phyloP scores from a whole-genome alignment of 2,113 vertebrate genomes.

The Lamprologus tigripictilis region DNA sequence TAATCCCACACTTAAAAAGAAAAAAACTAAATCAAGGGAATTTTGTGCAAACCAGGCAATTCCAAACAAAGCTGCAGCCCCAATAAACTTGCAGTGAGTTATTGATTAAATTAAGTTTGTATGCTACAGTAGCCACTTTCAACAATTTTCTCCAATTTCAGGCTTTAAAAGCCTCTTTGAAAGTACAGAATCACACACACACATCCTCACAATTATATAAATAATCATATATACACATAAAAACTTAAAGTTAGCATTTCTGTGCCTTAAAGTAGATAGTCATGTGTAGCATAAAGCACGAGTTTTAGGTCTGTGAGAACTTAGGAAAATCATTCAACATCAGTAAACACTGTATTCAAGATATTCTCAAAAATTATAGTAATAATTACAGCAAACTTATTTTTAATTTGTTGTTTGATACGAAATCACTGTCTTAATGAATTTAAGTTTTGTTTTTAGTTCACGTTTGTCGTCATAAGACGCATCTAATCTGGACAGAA shows the following conservation, averaged over 20 bases:
- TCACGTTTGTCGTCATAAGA: background rate
- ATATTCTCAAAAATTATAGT: background rate
- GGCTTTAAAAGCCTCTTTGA: background rate
- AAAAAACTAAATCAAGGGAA: slow-evolving; percentile 4
- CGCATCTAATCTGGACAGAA: background rate
- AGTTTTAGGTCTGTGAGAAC: slow-evolving; percentile 28
- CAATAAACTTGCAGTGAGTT: background rate
- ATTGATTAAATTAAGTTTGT: background rate
- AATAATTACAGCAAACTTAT: background rate
- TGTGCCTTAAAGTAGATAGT: slow-evolving; percentile 2
- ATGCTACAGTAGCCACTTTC: slow-evolving; percentile 11
- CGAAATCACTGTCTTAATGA: background rate
- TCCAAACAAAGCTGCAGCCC: slow-evolving; percentile 31
- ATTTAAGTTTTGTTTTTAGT: background rate
- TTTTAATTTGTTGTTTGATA: background rate
- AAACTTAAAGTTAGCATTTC: background rate
- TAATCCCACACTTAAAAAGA: background rate
- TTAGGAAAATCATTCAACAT: background rate
- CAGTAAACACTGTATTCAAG: background rate
- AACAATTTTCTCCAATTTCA: background rate
- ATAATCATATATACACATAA: slow-evolving; percentile 73
- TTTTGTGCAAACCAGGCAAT: slow-evolving; percentile 60
- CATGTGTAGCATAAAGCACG: background rate
- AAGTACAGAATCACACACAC: slow-evolving; percentile 36
- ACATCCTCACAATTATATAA: slow-evolving; percentile 70